These are phyloP conservation scores for Miniopterus natalensis DNA, from an alignment of 2,113 vertebrate species.

Conservation along the genomic window DNA sequence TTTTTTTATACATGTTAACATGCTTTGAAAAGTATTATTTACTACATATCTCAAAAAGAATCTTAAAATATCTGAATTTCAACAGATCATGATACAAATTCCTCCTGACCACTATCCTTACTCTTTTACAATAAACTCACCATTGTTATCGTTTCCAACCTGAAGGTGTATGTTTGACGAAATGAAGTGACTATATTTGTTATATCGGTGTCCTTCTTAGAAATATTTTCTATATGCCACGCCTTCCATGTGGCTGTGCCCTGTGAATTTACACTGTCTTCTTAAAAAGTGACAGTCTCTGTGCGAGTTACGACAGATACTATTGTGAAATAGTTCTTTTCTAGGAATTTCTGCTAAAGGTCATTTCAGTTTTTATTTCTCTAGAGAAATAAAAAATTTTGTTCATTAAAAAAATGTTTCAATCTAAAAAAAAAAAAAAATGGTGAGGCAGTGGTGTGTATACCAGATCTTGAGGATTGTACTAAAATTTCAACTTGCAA, in stretches of 20 bases:
- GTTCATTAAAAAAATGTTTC: neutral
- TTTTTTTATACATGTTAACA: neutral
- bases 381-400: neutral
- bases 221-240: neutral
- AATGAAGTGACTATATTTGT: conserved; percentile 1
- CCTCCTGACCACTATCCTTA: neutral
- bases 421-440: neutral
- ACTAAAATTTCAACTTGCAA: neutral
- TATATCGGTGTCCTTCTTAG: neutral
- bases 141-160: neutral
- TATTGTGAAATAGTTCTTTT: neutral
- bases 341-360: conserved; percentile 2
- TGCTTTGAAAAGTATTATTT: conserved; percentile 36
- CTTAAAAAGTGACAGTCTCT: neutral
- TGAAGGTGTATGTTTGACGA: neutral
- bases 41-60: neutral
- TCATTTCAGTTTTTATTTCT: conserved; percentile 28
- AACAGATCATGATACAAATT: neutral
- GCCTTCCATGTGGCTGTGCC: neutral
- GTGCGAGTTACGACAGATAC: neutral
- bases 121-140: neutral
- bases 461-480: neutral
- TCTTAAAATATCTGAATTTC: conserved; percentile 6
- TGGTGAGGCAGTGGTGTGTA: neutral
- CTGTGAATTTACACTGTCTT: neutral